Conservation (phyloP, 2,797 vertebrate species). For the Parauchenoglanis ngamensis region DNA sequence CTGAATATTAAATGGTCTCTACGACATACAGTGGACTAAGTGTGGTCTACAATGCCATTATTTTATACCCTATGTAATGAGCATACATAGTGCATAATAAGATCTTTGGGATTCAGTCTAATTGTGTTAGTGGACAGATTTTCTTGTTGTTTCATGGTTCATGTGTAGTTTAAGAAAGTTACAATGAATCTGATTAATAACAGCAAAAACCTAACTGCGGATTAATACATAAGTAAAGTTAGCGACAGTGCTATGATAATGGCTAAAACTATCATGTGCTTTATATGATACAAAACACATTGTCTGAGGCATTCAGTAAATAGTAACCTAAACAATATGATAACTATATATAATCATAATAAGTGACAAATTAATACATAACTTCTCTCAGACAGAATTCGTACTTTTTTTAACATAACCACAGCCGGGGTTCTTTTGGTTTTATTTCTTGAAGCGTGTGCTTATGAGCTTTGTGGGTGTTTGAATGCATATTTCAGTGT, state of each 20-base stretch:
- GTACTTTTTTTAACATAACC: not conserved
- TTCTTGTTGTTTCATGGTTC: not conserved
- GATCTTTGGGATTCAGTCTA: not conserved
- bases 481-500: constrained; percentile 4
- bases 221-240: not conserved
- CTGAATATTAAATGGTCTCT: not conserved
- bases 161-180: not conserved
- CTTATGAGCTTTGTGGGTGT: constrained; percentile 14
- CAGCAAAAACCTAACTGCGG: not conserved
- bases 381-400: not conserved
- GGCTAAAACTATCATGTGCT: not conserved
- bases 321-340: not conserved
- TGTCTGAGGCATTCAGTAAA: not conserved
- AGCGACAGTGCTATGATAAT: not conserved
- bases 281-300: not conserved
- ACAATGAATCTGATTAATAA: not conserved
- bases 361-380: not conserved
- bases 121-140: not conserved
- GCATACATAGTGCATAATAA: not conserved
- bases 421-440: not conserved
- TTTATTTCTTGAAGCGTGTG: not conserved
- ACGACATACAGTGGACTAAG: not conserved
- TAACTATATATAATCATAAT: not conserved
- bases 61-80: not conserved
- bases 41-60: not conserved